Percentiles rank a stretch among this genome's conserved stretches.
These are phyloP conservation scores for Dasyornis broadbenti DNA, from an alignment of 2,113 vertebrate genomes.

Conservation along the genomic window DNA sequence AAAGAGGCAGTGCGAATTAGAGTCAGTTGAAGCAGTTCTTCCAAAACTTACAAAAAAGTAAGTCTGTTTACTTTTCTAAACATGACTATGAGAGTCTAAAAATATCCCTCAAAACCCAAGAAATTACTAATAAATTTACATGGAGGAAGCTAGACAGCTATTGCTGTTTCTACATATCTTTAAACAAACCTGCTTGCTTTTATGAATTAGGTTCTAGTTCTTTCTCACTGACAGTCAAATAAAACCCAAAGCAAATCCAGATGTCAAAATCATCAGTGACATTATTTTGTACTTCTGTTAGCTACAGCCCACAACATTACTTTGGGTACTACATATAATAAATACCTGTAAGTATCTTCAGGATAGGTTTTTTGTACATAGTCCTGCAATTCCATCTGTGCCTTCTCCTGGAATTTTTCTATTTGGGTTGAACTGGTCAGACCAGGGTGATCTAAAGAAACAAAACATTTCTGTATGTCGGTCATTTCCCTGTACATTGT, in stretches of 20 bases:
- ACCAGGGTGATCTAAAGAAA: conserved; percentile 90
- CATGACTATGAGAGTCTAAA: background rate
- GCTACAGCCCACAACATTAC: background rate
- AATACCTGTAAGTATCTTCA: conserved; percentile 95
- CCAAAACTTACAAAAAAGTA: background rate
- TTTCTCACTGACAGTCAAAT: background rate
- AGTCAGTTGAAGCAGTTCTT: background rate
- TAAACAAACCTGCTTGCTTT: background rate
- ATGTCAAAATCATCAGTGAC: background rate
- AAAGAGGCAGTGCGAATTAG: background rate
- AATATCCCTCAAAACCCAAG: background rate
- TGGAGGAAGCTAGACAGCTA: background rate
- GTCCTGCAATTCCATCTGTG: conserved; percentile 99
- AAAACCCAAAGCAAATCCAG: background rate
- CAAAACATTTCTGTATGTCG: conserved; percentile 45
- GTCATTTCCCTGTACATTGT: conserved; percentile 14
- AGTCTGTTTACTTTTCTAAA: background rate
- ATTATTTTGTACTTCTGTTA: background rate
- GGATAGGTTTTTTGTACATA: conserved; percentile 97
- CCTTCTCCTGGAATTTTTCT: conserved; percentile 98
- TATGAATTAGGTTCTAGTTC: background rate
- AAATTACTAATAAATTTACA: background rate
- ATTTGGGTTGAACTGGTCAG: conserved; percentile 90
- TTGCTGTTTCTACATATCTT: background rate
- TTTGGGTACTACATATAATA: conserved; percentile 48